These are phyloP conservation scores for Semibalanus balanoides DNA, from an alignment of 1,140 invertebrate species.

Conservation along the genomic window DNA sequence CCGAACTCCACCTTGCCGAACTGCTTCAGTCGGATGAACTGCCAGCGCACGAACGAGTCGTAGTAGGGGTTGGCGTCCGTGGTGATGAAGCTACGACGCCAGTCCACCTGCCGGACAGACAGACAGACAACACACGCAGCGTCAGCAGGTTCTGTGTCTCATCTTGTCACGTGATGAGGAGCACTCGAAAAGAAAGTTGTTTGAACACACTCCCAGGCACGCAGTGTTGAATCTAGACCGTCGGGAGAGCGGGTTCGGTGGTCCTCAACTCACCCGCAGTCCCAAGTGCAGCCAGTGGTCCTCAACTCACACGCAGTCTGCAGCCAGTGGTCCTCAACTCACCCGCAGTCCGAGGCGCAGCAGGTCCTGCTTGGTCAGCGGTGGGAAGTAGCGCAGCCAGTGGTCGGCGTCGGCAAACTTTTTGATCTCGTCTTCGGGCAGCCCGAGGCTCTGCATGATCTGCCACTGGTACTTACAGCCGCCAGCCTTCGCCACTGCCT, in stretches of 20 bases:
- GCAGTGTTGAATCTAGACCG: too few relatives aligned
- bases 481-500: slow-evolving; percentile 86
- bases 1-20: slow-evolving; percentile 88
- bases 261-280: not conserved
- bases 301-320: too few relatives aligned
- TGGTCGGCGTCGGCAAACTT: slow-evolving; percentile 79
- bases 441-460: slow-evolving; percentile 88
- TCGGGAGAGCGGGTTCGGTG: too few relatives aligned
- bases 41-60: slow-evolving; percentile 96
- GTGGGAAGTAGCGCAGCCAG: slow-evolving; percentile 96
- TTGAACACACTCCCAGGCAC: too few relatives aligned
- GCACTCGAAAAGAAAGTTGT: too few relatives aligned
- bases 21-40: slow-evolving; percentile 77
- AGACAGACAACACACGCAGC: too few relatives aligned
- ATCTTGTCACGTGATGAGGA: too few relatives aligned
- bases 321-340: not conserved
- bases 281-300: slow-evolving; percentile 6
- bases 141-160: too few relatives aligned
- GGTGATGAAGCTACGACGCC: slow-evolving; percentile 92
- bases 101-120: slow-evolving; percentile 73
- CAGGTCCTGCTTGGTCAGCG: slow-evolving; percentile 46
- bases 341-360: slow-evolving; percentile 13
- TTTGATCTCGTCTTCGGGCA: slow-evolving; percentile 79
- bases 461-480: slow-evolving; percentile 93
- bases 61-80: slow-evolving; percentile 96